Percentiles rank a stretch among this genome's conserved stretches.
These are phyloP conservation scores for Aleiodes testaceus DNA, from an alignment of 2,888 invertebrate genomes.

Conservation along the genomic window DNA sequence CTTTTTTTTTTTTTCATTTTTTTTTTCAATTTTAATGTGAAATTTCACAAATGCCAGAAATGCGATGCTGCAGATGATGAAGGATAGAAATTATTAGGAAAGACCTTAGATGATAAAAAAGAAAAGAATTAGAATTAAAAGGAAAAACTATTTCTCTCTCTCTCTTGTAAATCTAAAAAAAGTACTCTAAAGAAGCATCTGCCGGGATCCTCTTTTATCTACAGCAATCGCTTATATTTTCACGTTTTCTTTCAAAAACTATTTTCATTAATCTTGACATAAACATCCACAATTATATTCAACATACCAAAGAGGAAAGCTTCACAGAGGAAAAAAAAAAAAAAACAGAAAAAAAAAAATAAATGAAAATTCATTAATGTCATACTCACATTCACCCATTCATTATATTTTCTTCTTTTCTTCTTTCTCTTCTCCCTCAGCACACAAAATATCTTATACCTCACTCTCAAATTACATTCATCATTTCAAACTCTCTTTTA, in stretches of 20 bases:
- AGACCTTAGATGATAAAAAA: slow-evolving; percentile 4
- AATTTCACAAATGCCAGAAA: slow-evolving; percentile 16
- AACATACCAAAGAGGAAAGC: neutral
- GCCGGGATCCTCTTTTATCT: slow-evolving; percentile 12
- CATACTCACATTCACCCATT: slow-evolving; percentile 44
- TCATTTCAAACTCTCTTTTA: slow-evolving; percentile 45
- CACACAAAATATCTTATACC: slow-evolving; percentile 32
- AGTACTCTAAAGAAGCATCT: slow-evolving; percentile 21
- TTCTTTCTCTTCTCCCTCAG: slow-evolving; percentile 42
- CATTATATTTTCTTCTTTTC: slow-evolving; percentile 42
- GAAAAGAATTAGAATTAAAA: slow-evolving; percentile 4
- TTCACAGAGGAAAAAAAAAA: slow-evolving; percentile 26
- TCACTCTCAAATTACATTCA: slow-evolving; percentile 3
- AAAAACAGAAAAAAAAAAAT: slow-evolving; percentile 12
- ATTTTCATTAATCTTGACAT: slow-evolving; percentile 16
- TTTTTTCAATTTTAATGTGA: slow-evolving; percentile 6
- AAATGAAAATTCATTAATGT: slow-evolving; percentile 25
- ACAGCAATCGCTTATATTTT: slow-evolving; percentile 17
- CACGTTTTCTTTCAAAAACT: neutral
- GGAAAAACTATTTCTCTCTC: neutral
- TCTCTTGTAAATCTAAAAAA: slow-evolving; percentile 15
- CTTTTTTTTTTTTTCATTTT: neutral
- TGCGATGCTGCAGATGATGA: slow-evolving; percentile 17
- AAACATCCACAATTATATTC: slow-evolving; percentile 32
- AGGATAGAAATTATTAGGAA: neutral